Base-by-base conservation (phyloP, 2,113 vertebrate genomes). In the Percina caprodes region DNA sequence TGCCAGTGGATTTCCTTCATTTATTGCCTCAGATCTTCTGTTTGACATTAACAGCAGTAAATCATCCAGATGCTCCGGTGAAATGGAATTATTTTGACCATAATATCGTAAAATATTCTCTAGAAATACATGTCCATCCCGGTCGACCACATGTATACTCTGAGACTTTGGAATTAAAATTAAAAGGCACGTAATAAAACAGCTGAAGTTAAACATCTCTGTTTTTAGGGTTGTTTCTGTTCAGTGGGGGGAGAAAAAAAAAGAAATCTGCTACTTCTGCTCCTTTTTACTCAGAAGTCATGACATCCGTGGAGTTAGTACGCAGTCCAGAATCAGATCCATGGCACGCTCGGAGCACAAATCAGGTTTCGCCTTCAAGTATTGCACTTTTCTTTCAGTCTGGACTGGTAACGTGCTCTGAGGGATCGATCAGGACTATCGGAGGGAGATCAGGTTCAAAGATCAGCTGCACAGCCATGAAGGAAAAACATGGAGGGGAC, bases 81-180 rank as follows among this genome's bases (percentile, higher is more conserved):
- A 86, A 2, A 96, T 88, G 0, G 94, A 92, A 3, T 45, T 0
- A 72, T 94, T 94, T 23, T 91, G 67, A 0, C 92, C 91, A 45
- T 93, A 95, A 59, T 79, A 95, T 1, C 9, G 87, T 12, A 95
- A 60, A 63, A 95, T 76, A 5, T 92, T 77, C 24, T 88, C 72
- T 59, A 95, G 18, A 59, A 88, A 90, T 0, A 1, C n/a, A 0
- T 30, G 19, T 14, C 75, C 88, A 7, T 65, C 68, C n/a, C 1
- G 18, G 1, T 35, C 71, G 2, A 6, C 42, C 62, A 42, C 84
- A 0, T 33, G 23, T 2, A 24, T 0, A 33, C 30, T 61, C 14
- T 59, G 72, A 23, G 16, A 42, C 0, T 12, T 7, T 0, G 70
- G 9, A 0, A 70, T 23, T 4, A 79, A 51, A 13, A 76, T 24